Evolutionary conservation across 2,113 vertebrate species (phyloP), one percentile per base, ranked within the genome.

Genomic region (Daubentonia madagascariensis): DNA sequence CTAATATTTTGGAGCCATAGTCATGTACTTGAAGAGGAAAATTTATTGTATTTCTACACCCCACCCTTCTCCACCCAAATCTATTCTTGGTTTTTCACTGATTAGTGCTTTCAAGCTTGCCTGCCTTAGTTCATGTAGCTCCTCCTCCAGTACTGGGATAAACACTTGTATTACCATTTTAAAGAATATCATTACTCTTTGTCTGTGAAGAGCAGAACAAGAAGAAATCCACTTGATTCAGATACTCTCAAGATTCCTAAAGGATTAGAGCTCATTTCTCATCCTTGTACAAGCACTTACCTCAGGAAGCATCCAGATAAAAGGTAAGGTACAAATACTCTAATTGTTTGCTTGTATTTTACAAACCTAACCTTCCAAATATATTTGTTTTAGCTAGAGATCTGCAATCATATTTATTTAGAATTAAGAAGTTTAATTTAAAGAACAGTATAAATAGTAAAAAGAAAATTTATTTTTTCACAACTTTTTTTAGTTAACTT

Each of bases 151-250:
- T 16, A 30, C 68, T 73, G 70, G 85, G 79, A 52, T 76, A 92
- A 97, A 96, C 43, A 92, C 37, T 54, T 85, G 37, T 78, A 73
- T 35, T 45, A 96, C 40, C 90, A 72, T 90, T 92, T 54, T 94
- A 93, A 89, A 93, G 57, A 67, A 50, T 79, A 28, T 88, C 73
- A 94, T 68, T 97, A 93, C 81, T 96, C 68, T 93, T 94, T 96
- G 85, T 95, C 96, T 92, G 92, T 85, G 86, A 96, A 95, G 94
- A 90, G 75, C 20, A 95, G 83, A 98, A 94, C 4, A 94, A 89
- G 91, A 94, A 95, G 95, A 94, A 93, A 91, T 73, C 18, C 16
- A 96, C 48, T 83, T 85, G 40, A 85, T 52, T 92, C 45, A 91
- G 90, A 81, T 25, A 76, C 72, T 97, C 59, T 76, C 76, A 45